Conservation (phyloP, 1,140 invertebrate genomes). For the Micrasema longulum region DNA sequence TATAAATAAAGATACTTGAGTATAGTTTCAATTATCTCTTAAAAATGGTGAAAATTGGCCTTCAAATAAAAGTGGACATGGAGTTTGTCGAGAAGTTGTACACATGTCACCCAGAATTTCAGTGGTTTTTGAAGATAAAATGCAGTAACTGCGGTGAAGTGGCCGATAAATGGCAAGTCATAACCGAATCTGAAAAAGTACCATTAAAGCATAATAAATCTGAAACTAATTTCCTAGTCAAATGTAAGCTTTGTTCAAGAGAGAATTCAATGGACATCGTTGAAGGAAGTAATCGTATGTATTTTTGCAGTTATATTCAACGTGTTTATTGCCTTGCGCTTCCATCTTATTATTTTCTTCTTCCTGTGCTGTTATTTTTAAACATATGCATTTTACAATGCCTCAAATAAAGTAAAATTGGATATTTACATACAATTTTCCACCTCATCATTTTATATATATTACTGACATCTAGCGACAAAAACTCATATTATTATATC, state of each 20-base stretch:
- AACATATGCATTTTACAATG: neutral
- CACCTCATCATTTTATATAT: too few species aligned
- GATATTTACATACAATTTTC: too few species aligned
- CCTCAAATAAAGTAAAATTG: too few species aligned
- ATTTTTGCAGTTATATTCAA: too few species aligned
- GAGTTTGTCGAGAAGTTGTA: constrained; percentile 77
- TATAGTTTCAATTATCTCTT: too few species aligned
- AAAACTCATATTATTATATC: too few species aligned
- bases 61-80: constrained; percentile 75
- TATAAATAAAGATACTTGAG: too few species aligned
- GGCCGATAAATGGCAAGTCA: constrained; percentile 85
- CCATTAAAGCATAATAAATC: constrained; percentile 78
- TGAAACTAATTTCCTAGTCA: constrained; percentile 82
- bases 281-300: constrained; percentile 73
- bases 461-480: too few species aligned
- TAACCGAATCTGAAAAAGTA: constrained; percentile 76
- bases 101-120: constrained; percentile 74
- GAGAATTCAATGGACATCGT: constrained; percentile 86
- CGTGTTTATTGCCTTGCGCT: too few species aligned
- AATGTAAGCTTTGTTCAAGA: constrained; percentile 90
- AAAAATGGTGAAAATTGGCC: constrained; percentile 77
- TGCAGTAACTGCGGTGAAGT: constrained; percentile 86
- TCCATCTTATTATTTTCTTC: neutral
- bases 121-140: constrained; percentile 79
- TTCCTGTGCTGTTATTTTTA: neutral